Conservation (phyloP, 1,140 invertebrate genomes). For the Aphidius gifuensis region DNA sequence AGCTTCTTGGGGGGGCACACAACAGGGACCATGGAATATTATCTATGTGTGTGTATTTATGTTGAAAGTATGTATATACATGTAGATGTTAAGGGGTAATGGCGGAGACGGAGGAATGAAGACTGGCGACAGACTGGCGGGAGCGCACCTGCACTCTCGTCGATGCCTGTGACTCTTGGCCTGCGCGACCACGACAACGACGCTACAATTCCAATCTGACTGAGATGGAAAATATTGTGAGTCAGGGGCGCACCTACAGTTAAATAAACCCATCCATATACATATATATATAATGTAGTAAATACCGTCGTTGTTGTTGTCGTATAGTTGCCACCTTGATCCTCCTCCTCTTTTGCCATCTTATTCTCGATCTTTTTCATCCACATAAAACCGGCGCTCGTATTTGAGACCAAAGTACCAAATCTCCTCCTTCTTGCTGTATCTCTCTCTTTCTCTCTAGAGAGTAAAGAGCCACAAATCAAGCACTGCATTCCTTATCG, state of each 20-base stretch:
- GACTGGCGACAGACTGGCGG: conserved; percentile 55
- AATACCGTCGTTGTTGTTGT: neutral
- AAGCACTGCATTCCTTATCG: conserved; percentile 5
- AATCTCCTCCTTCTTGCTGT: neutral
- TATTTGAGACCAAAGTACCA: neutral
- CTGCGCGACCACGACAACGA: conserved; percentile 24
- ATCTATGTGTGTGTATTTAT: neutral
- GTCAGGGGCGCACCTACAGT: conserved; percentile 28
- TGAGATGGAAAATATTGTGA: conserved; percentile 12
- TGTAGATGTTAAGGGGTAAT: conserved; percentile 13
- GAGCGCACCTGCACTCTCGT: conserved; percentile 47
- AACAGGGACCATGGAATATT: conserved; percentile 12
- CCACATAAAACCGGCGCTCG: neutral
- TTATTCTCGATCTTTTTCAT: neutral
- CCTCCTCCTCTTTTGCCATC: too few relatives aligned
- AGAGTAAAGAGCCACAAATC: neutral
- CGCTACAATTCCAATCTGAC: conserved; percentile 14
- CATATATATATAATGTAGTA: neutral
- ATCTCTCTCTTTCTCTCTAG: too few relatives aligned
- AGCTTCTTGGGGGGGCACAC: conserved; percentile 28
- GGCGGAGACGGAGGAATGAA: conserved; percentile 22
- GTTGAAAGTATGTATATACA: neutral
- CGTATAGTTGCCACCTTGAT: too few relatives aligned
- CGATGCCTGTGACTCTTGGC: conserved; percentile 26
- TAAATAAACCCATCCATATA: conserved; percentile 4